Evolutionary conservation across 2,797 vertebrate species (phyloP), one percentile per base, ranked within the genome.

Genomic region (Hephaestus fuliginosus): DNA sequence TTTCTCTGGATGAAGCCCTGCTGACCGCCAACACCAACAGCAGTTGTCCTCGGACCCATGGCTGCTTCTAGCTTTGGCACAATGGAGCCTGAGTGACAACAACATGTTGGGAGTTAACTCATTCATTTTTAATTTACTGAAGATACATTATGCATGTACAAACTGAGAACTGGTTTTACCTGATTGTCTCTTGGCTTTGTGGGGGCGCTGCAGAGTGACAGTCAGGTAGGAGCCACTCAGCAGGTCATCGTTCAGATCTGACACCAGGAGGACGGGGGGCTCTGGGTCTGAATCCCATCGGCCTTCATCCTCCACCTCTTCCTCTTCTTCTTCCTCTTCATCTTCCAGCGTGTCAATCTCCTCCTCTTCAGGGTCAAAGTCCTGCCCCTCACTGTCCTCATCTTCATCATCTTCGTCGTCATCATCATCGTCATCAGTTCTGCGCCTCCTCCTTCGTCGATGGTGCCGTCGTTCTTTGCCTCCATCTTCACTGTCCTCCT

Each of bases 31-130:
- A 82, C 36, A 5, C 70, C 83, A 10, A 41, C 60, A 0, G 82
- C 61, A 2, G 86, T 70, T 0, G 85, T 78, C 70, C 95, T 90
- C 2, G 86, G 89, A 36, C 97, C 97, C 95, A 99, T 96, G 70
- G 98, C 98, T 4, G 96, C 96, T 93, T 99, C 98, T 53, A 99
- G 95, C 93, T 98, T 98, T 76, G 98, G 98, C 81, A 99, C 98
- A 6, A 99, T 99, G 58, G 97, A 98, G 78, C 97, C 93, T 95
- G 77, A 69, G n/a, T 9, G 58, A 20, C 0, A 14, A 63, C 5
- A 22, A 72, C 43, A 44, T 44, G 36, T 39, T 39, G 6, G 12
- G 43, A 44, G 43, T 44, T 39, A 39, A 39, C 36, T 39, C 12
- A 13, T 13, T 44, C 43, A 28, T 20, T 22, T 6, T 41, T 18